Evolutionary conservation across 2,888 invertebrate species (phyloP).

Genomic region (Harmothoe impar): DNA sequence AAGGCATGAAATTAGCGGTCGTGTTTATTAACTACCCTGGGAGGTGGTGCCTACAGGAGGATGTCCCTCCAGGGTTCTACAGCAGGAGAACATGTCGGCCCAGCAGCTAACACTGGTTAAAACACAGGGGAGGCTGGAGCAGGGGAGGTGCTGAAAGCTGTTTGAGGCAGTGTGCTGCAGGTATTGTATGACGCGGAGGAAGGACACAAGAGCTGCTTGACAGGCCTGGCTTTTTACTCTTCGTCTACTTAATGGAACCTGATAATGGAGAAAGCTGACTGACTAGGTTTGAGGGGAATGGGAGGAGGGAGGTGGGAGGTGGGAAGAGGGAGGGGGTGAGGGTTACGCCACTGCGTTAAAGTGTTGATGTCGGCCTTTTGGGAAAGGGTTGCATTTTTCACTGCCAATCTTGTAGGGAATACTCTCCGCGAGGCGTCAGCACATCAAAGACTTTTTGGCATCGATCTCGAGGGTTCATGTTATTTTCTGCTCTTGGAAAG

Average conservation of each 20-base stretch:
- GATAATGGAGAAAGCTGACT: conserved; percentile 23
- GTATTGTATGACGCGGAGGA: background rate
- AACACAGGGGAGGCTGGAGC: background rate
- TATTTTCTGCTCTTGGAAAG: background rate
- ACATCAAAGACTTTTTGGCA: background rate
- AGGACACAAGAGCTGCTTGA: conserved; percentile 18
- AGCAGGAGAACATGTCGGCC: background rate
- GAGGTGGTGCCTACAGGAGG: background rate
- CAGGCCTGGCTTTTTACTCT: conserved; percentile 24
- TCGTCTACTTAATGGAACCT: conserved; percentile 39
- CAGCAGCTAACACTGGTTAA: background rate
- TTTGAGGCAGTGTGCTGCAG: background rate
- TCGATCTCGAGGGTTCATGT: background rate
- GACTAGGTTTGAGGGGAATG: background rate
- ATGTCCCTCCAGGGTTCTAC: background rate
- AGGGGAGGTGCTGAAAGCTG: background rate
- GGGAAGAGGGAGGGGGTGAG: background rate
- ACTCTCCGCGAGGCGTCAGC: background rate
- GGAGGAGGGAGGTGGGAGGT: too few species aligned
- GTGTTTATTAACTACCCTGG: too few species aligned
- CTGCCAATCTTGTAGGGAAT: background rate
- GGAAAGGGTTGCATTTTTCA: background rate
- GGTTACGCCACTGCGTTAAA: conserved; percentile 9
- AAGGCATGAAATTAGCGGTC: too few species aligned
- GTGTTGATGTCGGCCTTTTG: conserved; percentile 9